These are phyloP conservation scores for Otis tarda DNA, from an alignment of 2,113 vertebrate species.

Conservation along the genomic window DNA sequence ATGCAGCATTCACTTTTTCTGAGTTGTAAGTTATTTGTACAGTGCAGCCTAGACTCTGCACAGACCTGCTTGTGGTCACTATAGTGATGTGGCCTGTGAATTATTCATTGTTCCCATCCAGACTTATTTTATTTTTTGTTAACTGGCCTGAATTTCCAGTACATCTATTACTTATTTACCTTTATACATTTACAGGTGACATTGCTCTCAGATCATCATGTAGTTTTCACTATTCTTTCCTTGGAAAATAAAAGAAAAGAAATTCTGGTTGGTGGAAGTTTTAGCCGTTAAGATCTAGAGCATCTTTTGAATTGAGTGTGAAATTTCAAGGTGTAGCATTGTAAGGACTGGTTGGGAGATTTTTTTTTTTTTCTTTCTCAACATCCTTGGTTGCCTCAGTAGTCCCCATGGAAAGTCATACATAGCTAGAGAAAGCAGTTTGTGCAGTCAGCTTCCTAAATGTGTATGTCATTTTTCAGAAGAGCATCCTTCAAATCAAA, in stretches of 20 bases:
- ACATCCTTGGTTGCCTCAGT: background rate
- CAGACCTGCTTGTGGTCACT: background rate
- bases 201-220: background rate
- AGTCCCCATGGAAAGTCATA: background rate
- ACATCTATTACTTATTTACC: background rate
- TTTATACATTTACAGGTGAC: background rate
- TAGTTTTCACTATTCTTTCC: background rate
- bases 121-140: background rate
- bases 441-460: background rate
- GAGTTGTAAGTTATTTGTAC: background rate
- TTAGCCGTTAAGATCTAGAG: background rate
- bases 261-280: background rate
- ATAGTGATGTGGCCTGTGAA: background rate
- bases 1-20: background rate
- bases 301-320: background rate
- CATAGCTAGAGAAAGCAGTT: background rate
- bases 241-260: background rate
- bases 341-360: background rate
- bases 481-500: background rate
- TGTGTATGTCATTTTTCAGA: background rate
- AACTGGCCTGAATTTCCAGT: background rate
- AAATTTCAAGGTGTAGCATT: background rate
- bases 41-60: background rate
- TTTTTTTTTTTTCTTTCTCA: background rate
- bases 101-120: conserved; percentile 15